Base-by-base conservation (phyloP, 2,888 invertebrate species). In the Alentia gelatinosa region DNA sequence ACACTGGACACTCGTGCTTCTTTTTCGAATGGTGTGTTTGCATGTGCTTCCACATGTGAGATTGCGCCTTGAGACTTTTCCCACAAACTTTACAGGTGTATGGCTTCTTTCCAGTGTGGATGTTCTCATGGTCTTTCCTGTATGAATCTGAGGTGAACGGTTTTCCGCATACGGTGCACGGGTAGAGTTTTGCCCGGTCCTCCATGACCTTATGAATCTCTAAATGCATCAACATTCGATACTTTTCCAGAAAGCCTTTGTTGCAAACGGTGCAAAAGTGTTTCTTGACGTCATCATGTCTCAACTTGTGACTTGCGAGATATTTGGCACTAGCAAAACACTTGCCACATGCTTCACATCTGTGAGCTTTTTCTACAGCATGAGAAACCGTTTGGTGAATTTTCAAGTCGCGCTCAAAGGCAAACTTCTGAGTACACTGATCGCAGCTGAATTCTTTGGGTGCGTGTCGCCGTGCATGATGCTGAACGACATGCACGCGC, bases 41-140 rank as follows among this genome's bases (percentile, higher is more conserved):
- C 79, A 79, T 79, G 79, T 79, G 79, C 23, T 79, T 79, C 79
- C 79, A 79, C 79, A 79, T 39, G 35, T 35, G 37, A n/a, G 37
- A 19, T n/a, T 35, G 37, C 1, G 79, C 79, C 39, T 79, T 79
- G n/a, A 79, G 35, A 1, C 37, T 79, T n/a, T 79, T 79, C 12
- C 79, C 79, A 35, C 79, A 79, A 5, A 35, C 3, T 35, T 79
- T 79, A 79, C 79, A 79, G 3, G 37, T 7, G 79, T 79, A 79
- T 1, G 79, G 79, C 23, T 79, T 15, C 1, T 9, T 12, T 3
- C 79, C 79, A 19, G 23, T 79, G 39, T 79, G 79, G 39, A 79
- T 79, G 79, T 79, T 79, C 39, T 79, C 79, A 35, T 79, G 79
- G 26, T 79, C 79, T 7, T 79, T 79, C 23, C 79, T 15, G 39